Evolutionary conservation across 2,113 vertebrate genomes (phyloP), one percentile per base, ranked within the genome.

Genomic region (Pelobates fuscus): DNA sequence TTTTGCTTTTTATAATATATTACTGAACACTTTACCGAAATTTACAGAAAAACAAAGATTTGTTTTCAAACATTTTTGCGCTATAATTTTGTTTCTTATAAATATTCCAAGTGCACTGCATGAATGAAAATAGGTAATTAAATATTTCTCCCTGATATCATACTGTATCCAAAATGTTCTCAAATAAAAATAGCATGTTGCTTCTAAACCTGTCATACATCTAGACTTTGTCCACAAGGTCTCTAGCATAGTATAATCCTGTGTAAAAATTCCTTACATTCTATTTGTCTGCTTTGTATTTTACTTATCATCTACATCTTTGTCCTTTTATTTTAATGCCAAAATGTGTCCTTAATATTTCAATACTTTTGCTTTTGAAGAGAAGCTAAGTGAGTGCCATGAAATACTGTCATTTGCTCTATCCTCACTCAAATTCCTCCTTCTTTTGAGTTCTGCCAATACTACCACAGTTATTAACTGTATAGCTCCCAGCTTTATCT

Each of bases 301-400:
- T 12, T 60, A 29, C 58, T 60, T 60, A 60, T 60, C 26, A 29
- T 17, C 14, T 60, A 18, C 27, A 60, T 60, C 58, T 60, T 26
- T 18, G 27, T 60, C 58, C 20, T 60, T 60, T 60, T 60, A 60
- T 7, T 60, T 29, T 60, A 60, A 60, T 29, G 58, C 58, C 58
- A 60, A 60, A 29, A 60, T 8, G 15, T 26, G 27, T 17, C 60
- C 60, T 32, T 32, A 62, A 37, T 62, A 27, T 30, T 62, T 37
- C 60, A 32, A 32, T 62, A 6, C 60, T 1, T 62, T 26, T 37
- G 32, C 32, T 60, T 60, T 60, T 60, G 58, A 60, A 60, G 58
- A 27, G 24, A 11, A 20, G 58, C 58, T 60, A 60, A 60, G 58
- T 60, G 58, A 58, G 20, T 58, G 55, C 10, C 21, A 29, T 27